Evolutionary conservation across 2,888 invertebrate genomes (phyloP).

Genomic region (Dicyrtomina minuta): DNA sequence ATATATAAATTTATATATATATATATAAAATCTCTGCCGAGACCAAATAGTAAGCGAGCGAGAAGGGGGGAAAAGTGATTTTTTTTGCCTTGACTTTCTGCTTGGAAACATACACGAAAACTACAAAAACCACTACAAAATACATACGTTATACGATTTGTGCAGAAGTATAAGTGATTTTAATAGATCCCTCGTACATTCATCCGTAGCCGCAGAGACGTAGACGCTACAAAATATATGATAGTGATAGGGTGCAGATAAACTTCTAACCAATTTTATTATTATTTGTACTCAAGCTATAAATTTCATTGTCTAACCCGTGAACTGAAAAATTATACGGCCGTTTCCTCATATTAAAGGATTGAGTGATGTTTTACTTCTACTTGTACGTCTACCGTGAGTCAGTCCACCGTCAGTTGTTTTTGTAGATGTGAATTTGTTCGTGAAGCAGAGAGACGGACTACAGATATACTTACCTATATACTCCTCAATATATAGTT

Average conservation of each 20-base stretch:
- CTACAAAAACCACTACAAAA: neutral
- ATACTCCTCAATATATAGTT: too few relatives aligned
- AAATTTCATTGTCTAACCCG: conserved; percentile 27
- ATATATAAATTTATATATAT: neutral
- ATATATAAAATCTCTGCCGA: neutral
- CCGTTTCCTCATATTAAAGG: conserved; percentile 13
- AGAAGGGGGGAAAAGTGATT: conserved; percentile 14
- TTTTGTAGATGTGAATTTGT: neutral
- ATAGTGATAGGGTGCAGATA: neutral
- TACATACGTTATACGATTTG: neutral
- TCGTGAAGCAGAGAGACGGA: conserved; percentile 1
- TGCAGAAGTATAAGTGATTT: too few relatives aligned
- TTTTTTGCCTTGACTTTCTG: conserved; percentile 23
- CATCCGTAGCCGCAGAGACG: too few relatives aligned
- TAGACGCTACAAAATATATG: too few relatives aligned
- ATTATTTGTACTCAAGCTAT: conserved; percentile 5
- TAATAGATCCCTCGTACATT: too few relatives aligned
- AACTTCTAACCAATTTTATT: neutral
- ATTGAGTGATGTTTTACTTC: neutral
- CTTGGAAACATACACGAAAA: neutral
- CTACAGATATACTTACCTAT: too few relatives aligned
- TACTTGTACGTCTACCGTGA: too few relatives aligned
- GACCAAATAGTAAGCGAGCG: neutral
- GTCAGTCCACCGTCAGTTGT: too few relatives aligned
- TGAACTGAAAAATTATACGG: conserved; percentile 25